Conservation (phyloP, 2,888 invertebrate genomes). For the Mechanitis mazaeus region DNA sequence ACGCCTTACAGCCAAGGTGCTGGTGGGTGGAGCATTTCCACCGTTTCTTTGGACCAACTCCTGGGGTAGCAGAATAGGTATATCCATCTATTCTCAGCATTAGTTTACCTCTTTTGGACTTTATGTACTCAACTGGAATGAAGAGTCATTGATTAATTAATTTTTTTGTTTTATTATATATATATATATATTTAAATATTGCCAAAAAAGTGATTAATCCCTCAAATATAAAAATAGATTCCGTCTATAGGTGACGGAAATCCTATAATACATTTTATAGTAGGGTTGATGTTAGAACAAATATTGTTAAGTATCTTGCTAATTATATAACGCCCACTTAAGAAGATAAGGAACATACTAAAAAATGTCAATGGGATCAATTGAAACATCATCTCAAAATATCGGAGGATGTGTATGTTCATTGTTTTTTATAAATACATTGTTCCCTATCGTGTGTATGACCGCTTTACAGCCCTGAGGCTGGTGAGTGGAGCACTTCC, state of each 20-base stretch:
- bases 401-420: slow-evolving; percentile 33
- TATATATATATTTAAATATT: too few species aligned
- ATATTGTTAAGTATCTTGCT: too few species aligned
- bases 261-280: too few species aligned
- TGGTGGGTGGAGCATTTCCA: slow-evolving; percentile 52
- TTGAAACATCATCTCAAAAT: background rate
- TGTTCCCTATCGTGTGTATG: slow-evolving; percentile 31
- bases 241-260: too few species aligned
- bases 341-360: too few species aligned
- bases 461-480: slow-evolving; percentile 37
- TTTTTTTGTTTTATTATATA: background rate
- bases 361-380: background rate
- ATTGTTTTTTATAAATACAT: slow-evolving; percentile 31
- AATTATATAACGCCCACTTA: too few species aligned
- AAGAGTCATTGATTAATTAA: background rate
- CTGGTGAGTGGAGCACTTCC: slow-evolving; percentile 36
- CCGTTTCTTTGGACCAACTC: slow-evolving; percentile 30
- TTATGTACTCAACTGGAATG: slow-evolving; percentile 19
- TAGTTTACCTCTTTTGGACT: slow-evolving; percentile 34
- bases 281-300: too few species aligned
- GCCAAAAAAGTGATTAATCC: too few species aligned
- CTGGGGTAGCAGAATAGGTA: slow-evolving; percentile 35
- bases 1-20: slow-evolving; percentile 36
- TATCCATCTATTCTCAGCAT: slow-evolving; percentile 39
- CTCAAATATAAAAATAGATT: too few species aligned